A percentile compares a stretch with the other conserved stretches of the same genome.
phyloP scores from a whole-genome alignment of 2,113 vertebrate genomes.

The Pungitius pungitius region DNA sequence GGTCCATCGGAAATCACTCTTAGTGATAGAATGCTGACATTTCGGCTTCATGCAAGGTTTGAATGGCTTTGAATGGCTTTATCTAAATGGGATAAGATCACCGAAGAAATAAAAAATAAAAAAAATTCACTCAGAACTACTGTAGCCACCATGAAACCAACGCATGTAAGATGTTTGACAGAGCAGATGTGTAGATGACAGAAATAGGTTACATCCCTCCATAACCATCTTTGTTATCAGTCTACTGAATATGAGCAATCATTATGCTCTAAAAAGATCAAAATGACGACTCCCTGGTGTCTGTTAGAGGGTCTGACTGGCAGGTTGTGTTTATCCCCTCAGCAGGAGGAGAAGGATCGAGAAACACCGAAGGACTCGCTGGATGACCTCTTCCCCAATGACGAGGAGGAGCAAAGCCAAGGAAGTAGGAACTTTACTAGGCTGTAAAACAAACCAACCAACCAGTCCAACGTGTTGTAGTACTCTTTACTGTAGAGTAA shows the following conservation, averaged over 20 bases:
- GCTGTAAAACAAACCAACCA: background rate
- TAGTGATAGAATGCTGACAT: background rate
- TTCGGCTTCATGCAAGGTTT: background rate
- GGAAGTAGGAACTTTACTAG: constrained; percentile 82
- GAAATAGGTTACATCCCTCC: background rate
- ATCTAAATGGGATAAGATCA: background rate
- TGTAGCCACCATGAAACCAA: background rate
- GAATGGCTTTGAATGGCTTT: too few species aligned
- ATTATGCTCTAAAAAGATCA: background rate
- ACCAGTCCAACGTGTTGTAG: too few species aligned
- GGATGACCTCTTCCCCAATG: constrained; percentile 97
- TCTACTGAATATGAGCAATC: background rate
- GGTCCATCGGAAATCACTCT: background rate
- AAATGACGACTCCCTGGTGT: background rate
- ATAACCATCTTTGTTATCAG: background rate
- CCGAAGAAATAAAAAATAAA: background rate
- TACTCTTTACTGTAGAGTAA: background rate
- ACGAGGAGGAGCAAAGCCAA: constrained; percentile 89
- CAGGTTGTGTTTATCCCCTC: constrained; percentile 24
- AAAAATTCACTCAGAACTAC: background rate
- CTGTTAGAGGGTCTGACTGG: constrained; percentile 10
- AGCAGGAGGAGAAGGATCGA: constrained; percentile 94
- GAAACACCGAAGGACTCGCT: constrained; percentile 91
- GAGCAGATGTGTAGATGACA: background rate
- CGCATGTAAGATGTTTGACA: background rate